Base-by-base conservation (phyloP, 1,140 invertebrate genomes). In the Drosophila bocqueti region DNA sequence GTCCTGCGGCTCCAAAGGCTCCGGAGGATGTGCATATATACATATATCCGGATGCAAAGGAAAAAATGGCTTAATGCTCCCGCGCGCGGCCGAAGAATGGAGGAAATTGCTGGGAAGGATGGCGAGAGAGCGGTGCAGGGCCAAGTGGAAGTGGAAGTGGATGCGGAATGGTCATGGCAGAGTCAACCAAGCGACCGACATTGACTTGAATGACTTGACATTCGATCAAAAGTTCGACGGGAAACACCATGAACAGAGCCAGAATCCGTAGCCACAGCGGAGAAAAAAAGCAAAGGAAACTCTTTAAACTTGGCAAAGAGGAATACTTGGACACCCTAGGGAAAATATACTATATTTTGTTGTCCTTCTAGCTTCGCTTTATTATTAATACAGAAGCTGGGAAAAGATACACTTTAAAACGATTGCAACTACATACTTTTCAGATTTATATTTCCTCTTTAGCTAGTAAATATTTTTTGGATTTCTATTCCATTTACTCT, bases 121-220 rank as follows among this genome's bases (percentile, higher is more conserved):
- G 11, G 24, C 4, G 40, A 24, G n/a, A 38, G 52, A 11, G 26
- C 54, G 45, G 45, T 43, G 31, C 31, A 24, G 34, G 52, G 6
- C 18, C 52, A 55, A 55, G 34, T 43, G 68, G 52, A 58, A 47
- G 68, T 52, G 57, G 55, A 77, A 77, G 46, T 50, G 38, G 59
- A 49, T 61, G 66, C 73, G 66, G 67, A 86, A 72, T 76, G 76
- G 76, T 79, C 81, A 84, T 66, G 81, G 68, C 61, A 42, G 71
- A 76, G 47, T 49, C 50, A 82, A 72, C 62, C 71, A 73, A 64
- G 58, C 83, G 69, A 76, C 82, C 83, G 43, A 62, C 83, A 75
- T 80, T 79, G 80, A 83, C 83, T 89, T 76, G 64, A 83, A 87
- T 87, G 83, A 81, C 83, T 89, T 83, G 84, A 87, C 83, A 87